Evolutionary conservation across 2,113 vertebrate genomes (phyloP).

Genomic region (Hippolais icterina): DNA sequence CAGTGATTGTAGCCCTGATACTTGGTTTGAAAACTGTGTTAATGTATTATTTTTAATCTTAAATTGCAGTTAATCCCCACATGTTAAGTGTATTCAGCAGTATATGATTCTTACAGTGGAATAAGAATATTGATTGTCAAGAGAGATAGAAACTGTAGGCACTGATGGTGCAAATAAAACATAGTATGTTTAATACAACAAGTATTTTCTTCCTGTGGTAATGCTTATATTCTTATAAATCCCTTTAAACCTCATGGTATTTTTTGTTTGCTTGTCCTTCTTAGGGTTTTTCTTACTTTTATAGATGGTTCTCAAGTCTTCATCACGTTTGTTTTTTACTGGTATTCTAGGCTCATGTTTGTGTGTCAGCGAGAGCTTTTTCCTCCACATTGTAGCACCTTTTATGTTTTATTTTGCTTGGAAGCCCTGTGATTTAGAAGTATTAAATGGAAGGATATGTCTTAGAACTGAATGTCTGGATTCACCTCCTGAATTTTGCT

Average conservation of each 20-base stretch:
- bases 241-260: background rate
- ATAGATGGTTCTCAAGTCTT: background rate
- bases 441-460: background rate
- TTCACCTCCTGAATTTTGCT: background rate
- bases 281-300: background rate
- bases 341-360: background rate
- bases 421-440: background rate
- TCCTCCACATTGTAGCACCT: background rate
- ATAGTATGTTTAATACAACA: background rate
- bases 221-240: background rate
- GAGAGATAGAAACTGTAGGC: background rate
- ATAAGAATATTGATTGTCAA: background rate
- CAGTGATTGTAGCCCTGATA: background rate
- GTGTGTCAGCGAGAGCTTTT: background rate
- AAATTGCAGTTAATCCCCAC: accelerated
- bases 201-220: background rate
- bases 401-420: background rate
- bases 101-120: background rate
- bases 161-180: background rate
- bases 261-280: background rate
- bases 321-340: accelerated
- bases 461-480: background rate
- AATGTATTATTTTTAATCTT: background rate
- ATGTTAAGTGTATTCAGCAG: background rate
- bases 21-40: background rate